These are phyloP conservation scores for Ceriagrion tenellum DNA, from an alignment of 2,888 invertebrate species.

Conservation along the genomic window DNA sequence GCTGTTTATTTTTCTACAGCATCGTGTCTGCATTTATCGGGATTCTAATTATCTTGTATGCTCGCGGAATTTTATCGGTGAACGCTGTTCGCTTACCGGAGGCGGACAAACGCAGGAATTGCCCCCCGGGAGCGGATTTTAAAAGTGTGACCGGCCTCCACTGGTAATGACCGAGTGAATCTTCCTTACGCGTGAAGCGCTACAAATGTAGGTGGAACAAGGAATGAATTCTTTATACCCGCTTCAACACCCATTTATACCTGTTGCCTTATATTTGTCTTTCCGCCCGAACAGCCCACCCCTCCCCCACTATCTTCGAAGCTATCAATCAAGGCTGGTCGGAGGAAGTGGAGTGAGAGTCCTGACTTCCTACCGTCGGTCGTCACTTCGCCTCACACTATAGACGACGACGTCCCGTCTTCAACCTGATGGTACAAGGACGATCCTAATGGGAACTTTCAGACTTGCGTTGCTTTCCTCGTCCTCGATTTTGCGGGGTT, in stretches of 20 bases:
- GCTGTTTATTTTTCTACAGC: not conserved
- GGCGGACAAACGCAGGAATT: not conserved
- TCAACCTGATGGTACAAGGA: constrained; percentile 65
- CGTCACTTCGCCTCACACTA: constrained; percentile 37
- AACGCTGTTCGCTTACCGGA: not conserved
- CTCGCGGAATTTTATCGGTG: not conserved
- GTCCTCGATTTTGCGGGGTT: constrained; percentile 50
- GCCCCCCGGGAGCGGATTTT: not conserved
- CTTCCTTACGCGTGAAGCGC: not conserved
- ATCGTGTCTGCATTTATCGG: not conserved
- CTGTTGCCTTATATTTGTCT: constrained; percentile 57
- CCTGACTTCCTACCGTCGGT: constrained; percentile 45
- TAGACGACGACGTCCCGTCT: not conserved
- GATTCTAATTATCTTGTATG: not conserved
- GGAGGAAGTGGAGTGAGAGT: constrained; percentile 49
- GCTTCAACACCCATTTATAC: constrained; percentile 53
- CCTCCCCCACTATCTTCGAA: constrained; percentile 43
- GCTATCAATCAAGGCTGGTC: constrained; percentile 60
- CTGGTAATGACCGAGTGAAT: not conserved
- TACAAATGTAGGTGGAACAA: not conserved
- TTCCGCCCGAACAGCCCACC: not conserved
- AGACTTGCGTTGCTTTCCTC: not conserved
- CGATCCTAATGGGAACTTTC: constrained; percentile 37
- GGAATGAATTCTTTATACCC: constrained; percentile 36
- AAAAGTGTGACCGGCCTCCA: not conserved